Percentiles rank a stretch among this genome's conserved stretches.
These are phyloP conservation scores for Cassiopea xamachana DNA, from an alignment of 30 jellyfish, hydroid and myxozoan genomes.

Conservation along the genomic window DNA sequence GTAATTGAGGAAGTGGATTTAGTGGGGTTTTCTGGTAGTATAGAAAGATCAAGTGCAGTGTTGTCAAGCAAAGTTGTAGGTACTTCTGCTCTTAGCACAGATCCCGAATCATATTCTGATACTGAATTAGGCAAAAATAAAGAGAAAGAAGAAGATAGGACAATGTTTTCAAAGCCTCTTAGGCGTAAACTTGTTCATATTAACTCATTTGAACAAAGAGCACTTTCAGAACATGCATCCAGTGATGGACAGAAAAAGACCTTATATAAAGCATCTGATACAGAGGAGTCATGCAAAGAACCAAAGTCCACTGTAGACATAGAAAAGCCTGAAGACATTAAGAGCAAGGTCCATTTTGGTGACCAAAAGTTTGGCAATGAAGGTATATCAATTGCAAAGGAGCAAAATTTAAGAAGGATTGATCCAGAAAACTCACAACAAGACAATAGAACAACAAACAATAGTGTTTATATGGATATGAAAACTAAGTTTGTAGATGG, in stretches of 20 bases:
- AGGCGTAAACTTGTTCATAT: conserved; percentile 58
- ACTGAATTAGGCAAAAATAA: not conserved
- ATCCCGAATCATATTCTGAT: not conserved
- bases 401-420: not conserved
- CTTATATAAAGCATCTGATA: not conserved
- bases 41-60: not conserved
- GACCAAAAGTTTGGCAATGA: too few relatives aligned
- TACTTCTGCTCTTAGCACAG: not conserved
- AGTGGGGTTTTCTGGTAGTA: not conserved
- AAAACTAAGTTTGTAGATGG: not conserved
- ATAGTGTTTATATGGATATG: not conserved
- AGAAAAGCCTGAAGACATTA: not conserved
- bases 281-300: not conserved
- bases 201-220: conserved; percentile 67
- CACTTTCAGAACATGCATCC: conserved; percentile 38
- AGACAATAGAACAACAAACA: too few relatives aligned
- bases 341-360: not conserved
- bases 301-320: not conserved
- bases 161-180: conserved; percentile 51
- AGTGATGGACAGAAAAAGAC: not conserved
- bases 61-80: not conserved
- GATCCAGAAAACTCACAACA: not conserved
- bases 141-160: not conserved
- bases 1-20: not conserved
- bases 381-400: too few relatives aligned